Conservation (phyloP, 2,113 vertebrate genomes). For the Climacteris rufus region DNA sequence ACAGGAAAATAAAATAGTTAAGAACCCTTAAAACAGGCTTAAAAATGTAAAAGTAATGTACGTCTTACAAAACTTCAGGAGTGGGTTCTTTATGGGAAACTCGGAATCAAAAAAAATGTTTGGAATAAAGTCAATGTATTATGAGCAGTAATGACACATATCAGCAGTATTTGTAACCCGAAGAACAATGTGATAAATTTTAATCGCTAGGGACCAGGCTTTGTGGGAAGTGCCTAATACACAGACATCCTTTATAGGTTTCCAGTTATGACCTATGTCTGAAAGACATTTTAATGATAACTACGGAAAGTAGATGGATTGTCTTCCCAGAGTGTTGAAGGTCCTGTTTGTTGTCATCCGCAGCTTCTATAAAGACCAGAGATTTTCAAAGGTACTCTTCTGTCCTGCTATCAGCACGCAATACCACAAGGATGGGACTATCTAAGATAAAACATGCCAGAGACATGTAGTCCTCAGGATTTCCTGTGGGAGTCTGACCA, state of each 20-base stretch:
- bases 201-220: conserved; percentile 73
- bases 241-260: conserved; percentile 82
- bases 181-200: conserved; percentile 82
- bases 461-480: conserved; percentile 74
- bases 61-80: conserved; percentile 54
- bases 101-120: conserved; percentile 45
- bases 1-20: conserved; percentile 57
- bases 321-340: conserved; percentile 83
- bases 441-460: conserved; percentile 78
- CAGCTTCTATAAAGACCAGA: conserved; percentile 76
- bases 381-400: conserved; percentile 76
- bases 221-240: conserved; percentile 80
- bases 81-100: conserved; percentile 65
- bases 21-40: conserved; percentile 37
- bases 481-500: conserved; percentile 79
- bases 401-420: conserved; percentile 66
- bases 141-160: conserved; percentile 79
- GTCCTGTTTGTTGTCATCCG: conserved; percentile 82
- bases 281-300: conserved; percentile 87
- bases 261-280: conserved; percentile 84
- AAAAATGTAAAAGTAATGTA: conserved; percentile 2
- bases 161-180: conserved; percentile 77
- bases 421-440: conserved; percentile 72
- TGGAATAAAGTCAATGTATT: conserved; percentile 77
- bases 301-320: conserved; percentile 82